These are phyloP conservation scores for Auanema freiburgensis DNA, from an alignment of 2,888 invertebrate genomes.

Conservation along the genomic window DNA sequence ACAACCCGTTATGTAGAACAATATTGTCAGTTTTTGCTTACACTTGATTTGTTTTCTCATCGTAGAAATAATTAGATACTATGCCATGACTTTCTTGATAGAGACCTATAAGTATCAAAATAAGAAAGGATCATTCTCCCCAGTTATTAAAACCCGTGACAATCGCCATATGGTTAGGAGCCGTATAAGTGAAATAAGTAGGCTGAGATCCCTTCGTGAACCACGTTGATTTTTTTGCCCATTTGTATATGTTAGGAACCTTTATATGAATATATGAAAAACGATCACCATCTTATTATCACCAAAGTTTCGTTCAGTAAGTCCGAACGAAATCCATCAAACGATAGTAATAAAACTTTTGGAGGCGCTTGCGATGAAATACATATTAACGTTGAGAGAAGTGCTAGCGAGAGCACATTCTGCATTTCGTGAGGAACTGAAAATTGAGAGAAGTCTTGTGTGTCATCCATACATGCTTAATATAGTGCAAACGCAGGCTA, in stretches of 20 bases:
- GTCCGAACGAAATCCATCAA: conserved; percentile 48
- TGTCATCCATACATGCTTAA: no score
- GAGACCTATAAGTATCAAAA: conserved; percentile 21
- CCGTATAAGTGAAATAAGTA: conserved; percentile 43
- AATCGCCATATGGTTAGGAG: conserved; percentile 50
- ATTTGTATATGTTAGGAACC: conserved; percentile 42
- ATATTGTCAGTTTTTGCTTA: conserved; percentile 10
- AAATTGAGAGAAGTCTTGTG: no score
- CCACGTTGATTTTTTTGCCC: conserved; percentile 38
- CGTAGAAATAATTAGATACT: conserved; percentile 48
- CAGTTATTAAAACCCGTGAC: conserved; percentile 23
- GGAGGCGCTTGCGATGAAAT: conserved; percentile 10
- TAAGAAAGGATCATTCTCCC: not conserved
- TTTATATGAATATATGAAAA: conserved; percentile 12
- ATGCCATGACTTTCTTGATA: conserved; percentile 47
- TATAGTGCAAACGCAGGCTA: no score
- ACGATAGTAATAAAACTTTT: conserved; percentile 42
- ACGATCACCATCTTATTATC: conserved; percentile 4
- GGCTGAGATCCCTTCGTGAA: conserved; percentile 38
- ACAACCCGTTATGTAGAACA: not conserved
- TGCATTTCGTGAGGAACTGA: no score
- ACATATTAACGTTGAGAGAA: no score
- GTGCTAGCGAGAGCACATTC: no score
- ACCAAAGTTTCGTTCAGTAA: conserved; percentile 41
- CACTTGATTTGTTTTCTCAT: conserved; percentile 32